phyloP scores from a whole-genome alignment of 2,113 vertebrate species.

The Tragelaphus buxtoni region DNA sequence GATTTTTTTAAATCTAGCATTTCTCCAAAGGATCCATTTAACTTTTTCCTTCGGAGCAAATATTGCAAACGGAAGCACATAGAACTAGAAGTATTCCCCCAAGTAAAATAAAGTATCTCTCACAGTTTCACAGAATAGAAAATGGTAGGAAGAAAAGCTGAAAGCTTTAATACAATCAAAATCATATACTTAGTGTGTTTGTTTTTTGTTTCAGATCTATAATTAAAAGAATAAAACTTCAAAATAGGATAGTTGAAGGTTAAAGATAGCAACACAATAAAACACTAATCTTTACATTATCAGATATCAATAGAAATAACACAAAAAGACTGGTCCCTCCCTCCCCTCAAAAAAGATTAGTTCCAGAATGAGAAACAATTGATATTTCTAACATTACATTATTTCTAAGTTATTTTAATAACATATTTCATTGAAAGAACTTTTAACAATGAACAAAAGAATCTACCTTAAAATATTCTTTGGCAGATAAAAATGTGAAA shows the following conservation, averaged over 20 bases:
- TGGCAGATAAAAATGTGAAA: conserved; percentile 16
- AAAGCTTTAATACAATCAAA: not conserved
- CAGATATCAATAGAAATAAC: not conserved
- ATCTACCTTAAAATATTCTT: not conserved
- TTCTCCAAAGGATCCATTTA: conserved; percentile 18
- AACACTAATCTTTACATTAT: not conserved
- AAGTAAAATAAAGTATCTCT: not conserved
- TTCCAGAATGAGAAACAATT: not conserved
- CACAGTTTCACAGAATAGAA: not conserved
- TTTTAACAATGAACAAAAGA: conserved; percentile 28
- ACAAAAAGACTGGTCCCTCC: not conserved
- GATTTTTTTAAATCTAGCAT: not conserved
- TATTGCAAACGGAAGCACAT: not conserved
- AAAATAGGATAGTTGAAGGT: not conserved
- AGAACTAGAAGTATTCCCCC: conserved; percentile 2
- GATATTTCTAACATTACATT: not conserved
- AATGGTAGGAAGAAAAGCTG: not conserved
- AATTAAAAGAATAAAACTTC: not conserved
- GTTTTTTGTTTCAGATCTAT: not conserved
- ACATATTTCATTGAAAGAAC: conserved; percentile 7
- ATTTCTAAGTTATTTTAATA: not conserved
- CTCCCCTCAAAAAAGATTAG: not conserved
- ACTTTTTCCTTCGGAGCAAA: not conserved
- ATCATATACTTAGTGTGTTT: not conserved
- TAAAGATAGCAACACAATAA: conserved; percentile 13